Evolutionary conservation across 2,888 invertebrate species (phyloP), one percentile per base, ranked within the genome.

Genomic region (Apantesis nais): DNA sequence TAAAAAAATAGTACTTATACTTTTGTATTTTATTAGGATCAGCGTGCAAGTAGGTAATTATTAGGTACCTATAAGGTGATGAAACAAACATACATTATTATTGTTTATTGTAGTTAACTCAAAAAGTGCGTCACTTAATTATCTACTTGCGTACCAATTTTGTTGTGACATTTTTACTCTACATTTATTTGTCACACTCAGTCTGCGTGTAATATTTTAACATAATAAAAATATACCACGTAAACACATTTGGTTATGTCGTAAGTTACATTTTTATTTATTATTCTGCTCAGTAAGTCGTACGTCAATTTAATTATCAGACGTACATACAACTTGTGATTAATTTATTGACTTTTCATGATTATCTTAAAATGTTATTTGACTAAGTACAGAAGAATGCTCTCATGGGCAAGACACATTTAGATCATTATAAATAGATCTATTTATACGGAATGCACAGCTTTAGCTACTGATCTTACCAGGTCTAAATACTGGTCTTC

Each of bases 111-210:
- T 44, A 44, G 29, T 31, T 44, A 52, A n/a, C 34, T n/a, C 31
- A 31, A 58, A 34, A 31, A 52, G 34, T 65, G 65, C 52, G 65
- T 52, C 52, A 65, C 2, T 34, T 8, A n/a, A 34, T 65, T 52
- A 65, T 65, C 52, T 31, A n/a, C 9, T 65, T 65, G n/a, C 64
- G 64, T 48, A 48, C 29, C 22, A 22, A 64, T 64, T 48, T 64
- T 48, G 44, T 31, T 64, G 7, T 34, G 12, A 31, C 9, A 22
- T n/a, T n/a, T 31, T 65, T 65, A 14, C n/a, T 14, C 48, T 65
- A 16, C 52, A 31, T 34, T 34, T 25, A 16, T 14, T 31, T 65
- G 48, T 52, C 48, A 65, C 48, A n/a, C 63, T 65, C 16, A 65
- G n/a, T 65, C 8, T 48, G 48, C 52, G 65, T 65, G 65, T 22